A percentile compares a stretch with the other conserved stretches of the same genome.
Evolutionary conservation across 2,888 invertebrate species (phyloP).

Genomic region (Creontiades dilutus): DNA sequence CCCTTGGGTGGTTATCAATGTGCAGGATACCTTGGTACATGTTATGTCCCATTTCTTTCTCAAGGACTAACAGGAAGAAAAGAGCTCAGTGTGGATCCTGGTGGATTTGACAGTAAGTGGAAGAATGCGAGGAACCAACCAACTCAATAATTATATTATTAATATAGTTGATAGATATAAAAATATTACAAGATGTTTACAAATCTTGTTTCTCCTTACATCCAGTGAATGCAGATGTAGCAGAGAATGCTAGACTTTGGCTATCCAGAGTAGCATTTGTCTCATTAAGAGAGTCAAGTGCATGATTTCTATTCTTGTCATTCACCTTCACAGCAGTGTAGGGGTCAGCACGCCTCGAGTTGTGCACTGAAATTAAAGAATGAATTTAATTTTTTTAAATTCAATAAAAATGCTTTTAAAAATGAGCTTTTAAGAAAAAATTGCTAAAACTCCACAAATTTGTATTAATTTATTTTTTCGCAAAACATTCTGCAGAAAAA

Average conservation of each 20-base stretch:
- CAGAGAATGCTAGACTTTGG: conserved; percentile 58
- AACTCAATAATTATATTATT: too few species aligned
- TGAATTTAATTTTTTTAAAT: background rate
- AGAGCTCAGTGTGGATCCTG: too few species aligned
- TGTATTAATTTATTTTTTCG: too few species aligned
- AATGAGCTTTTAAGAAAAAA: too few species aligned
- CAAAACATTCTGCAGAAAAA: too few species aligned
- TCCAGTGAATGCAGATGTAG: conserved; percentile 43
- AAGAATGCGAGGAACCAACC: too few species aligned
- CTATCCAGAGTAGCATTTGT: conserved; percentile 71
- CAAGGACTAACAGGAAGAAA: too few species aligned
- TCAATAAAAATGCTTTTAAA: background rate
- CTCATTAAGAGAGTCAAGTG: conserved; percentile 73
- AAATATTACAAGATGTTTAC: background rate
- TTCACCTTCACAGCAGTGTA: conserved; percentile 80
- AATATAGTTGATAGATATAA: background rate
- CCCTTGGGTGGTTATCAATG: too few species aligned
- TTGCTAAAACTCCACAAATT: too few species aligned
- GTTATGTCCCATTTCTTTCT: too few species aligned
- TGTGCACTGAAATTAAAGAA: conserved; percentile 79
- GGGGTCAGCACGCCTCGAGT: conserved; percentile 82
- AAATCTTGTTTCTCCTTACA: conserved; percentile 13
- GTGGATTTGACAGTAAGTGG: too few species aligned
- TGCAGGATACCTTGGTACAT: too few species aligned
- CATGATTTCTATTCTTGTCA: conserved; percentile 63